Conservation (phyloP, 2,113 vertebrate genomes). For the Corynorhinus townsendii region DNA sequence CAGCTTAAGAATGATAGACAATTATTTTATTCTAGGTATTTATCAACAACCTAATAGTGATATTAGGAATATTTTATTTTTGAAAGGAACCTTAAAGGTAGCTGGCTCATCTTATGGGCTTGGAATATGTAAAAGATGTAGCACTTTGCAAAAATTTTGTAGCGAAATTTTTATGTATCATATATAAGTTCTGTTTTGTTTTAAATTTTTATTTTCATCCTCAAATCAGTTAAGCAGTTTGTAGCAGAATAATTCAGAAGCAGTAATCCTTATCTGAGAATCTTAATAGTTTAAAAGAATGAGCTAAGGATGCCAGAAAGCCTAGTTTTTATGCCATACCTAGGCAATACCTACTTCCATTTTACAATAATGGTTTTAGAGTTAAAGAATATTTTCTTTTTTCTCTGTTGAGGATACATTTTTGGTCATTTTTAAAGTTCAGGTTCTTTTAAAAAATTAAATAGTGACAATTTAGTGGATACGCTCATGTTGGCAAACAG, state of each 20-base stretch:
- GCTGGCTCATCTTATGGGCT: background rate
- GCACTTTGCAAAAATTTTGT: background rate
- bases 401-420: background rate
- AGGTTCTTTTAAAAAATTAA: conserved; percentile 23
- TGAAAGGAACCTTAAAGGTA: conserved; percentile 2
- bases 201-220: conserved; percentile 28
- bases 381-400: conserved; percentile 35
- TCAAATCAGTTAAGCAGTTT: conserved; percentile 16
- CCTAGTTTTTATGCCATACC: background rate
- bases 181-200: background rate
- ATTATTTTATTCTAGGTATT: background rate
- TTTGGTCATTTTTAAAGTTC: conserved; percentile 17
- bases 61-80: background rate
- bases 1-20: too few relatives aligned
- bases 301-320: background rate
- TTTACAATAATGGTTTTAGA: background rate
- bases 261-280: background rate
- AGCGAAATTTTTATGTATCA: conserved; percentile 8
- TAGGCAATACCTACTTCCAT: background rate
- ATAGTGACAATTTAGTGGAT: conserved; percentile 9
- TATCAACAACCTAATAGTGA: background rate
- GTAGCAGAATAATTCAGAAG: conserved; percentile 14
- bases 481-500: conserved; percentile 5
- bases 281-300: conserved; percentile 17
- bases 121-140: background rate